Base-by-base conservation (phyloP, 2,797 vertebrate species). In the Rousettus madagascariensis region DNA sequence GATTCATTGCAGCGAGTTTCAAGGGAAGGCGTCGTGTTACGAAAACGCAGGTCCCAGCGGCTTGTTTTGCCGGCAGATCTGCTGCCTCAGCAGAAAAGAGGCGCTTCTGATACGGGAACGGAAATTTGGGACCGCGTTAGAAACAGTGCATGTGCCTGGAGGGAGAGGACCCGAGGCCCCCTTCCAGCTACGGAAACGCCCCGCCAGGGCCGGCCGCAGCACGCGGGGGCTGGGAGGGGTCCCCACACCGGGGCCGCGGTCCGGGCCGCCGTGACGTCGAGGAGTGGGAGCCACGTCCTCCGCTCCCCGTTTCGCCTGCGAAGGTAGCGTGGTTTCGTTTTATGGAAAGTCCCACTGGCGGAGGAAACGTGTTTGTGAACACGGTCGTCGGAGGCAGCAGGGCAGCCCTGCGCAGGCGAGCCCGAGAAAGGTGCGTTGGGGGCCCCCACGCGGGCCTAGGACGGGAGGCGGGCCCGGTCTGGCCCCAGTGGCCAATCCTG, bases 291-390 rank as follows among this genome's bases (percentile, higher is more conserved):
- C 4, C 4, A 0, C 1, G 5, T 53, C 46, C 41, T 63, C 46
- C 4, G 20, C 33, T 68, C 38, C 26, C 46, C 19, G 0, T 17
- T 65, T 36, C 0, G 1, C 53, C 90, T 84, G 71, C 28, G 55
- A 61, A 91, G 43, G 51, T 94, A 46, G n/a, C 86, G 83, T 33
- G 51, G 26, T 92, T 89, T 59, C 61, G 82, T 91, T 66, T 85
- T 53, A 46, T 4, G 41, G 77, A 66, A 82, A 72, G 79, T 82
- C 96, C 92, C 49, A 33, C 65, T 77, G 82, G 91, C 55, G 41
- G 92, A 95, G 97, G 97, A 97, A 92, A 92, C 91, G 69, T 94
- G 93, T 97, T 71, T 95, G 49, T 92, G 91, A 97, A 77, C 53
- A 16, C 30, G 19, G 90, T 71, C 89, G 0, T 63, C 33, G 46